Evolutionary conservation across 1,140 invertebrate genomes (phyloP).

Genomic region (Panonychus citri): DNA sequence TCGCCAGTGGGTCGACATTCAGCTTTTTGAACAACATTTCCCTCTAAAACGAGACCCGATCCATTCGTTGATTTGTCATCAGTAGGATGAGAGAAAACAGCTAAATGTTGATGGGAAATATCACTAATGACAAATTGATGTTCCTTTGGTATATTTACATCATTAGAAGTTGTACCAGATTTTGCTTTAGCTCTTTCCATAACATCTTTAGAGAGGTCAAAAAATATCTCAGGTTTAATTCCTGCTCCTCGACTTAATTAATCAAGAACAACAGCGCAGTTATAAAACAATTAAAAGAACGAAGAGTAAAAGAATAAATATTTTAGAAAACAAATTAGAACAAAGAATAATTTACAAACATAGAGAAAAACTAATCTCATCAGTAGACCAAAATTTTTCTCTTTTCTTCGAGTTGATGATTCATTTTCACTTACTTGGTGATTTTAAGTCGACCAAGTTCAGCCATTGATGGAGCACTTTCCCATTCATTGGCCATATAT

Average conservation of each 20-base stretch:
- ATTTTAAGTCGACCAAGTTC: conserved; percentile 58
- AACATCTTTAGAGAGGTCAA: conserved; percentile 37
- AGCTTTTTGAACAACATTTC: conserved; percentile 73
- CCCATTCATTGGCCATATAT: conserved; percentile 75
- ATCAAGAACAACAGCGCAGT: too few relatives aligned
- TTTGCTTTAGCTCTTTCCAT: conserved; percentile 20
- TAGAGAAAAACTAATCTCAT: neutral
- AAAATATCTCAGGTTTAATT: conserved; percentile 44
- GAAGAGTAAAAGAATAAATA: neutral
- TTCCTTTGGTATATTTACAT: conserved; percentile 47
- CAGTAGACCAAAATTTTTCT: neutral
- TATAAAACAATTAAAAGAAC: too few relatives aligned
- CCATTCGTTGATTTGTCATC: neutral
- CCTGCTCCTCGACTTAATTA: conserved; percentile 19
- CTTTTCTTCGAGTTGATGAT: too few relatives aligned
- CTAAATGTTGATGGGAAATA: conserved; percentile 61
- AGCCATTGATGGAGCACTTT: conserved; percentile 46
- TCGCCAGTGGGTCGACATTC: conserved; percentile 76
- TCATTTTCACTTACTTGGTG: conserved; percentile 34
- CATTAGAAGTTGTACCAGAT: conserved; percentile 38
- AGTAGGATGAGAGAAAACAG: conserved; percentile 42
- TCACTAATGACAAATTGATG: conserved; percentile 68
- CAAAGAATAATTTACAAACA: neutral
- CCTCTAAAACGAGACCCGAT: conserved; percentile 48
- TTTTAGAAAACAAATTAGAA: conserved; percentile 1